Evolutionary conservation across 2,888 invertebrate species (phyloP), one percentile per base, ranked within the genome.

Genomic region (Polydrusus tereticollis): DNA sequence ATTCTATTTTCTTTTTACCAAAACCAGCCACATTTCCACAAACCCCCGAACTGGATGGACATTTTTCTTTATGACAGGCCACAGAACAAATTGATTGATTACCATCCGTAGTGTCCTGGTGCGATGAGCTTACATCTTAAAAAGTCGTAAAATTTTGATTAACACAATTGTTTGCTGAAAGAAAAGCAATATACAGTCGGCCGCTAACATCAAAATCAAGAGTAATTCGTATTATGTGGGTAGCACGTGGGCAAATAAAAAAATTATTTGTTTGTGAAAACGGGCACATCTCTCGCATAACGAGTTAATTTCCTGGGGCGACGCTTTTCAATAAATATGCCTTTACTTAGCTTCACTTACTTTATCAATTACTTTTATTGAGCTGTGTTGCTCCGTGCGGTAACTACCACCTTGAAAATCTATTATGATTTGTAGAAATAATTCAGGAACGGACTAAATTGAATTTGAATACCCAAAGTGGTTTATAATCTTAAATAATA

Each of bases 201-300:
- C 21, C 29, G 29, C 16, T 6, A 55, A 29, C 26, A 52, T 29
- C 12, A 14, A 52, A 29, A 52, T 29, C 29, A 16, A 58, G 20
- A n/a, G 7, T 41, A n/a, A 21, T n/a, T 38, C 20, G n/a, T n/a
- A 47, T 38, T 38, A 14, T 4, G 38, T 14, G 58, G 20, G 38
- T 20, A 58, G 58, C 21, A 41, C 41, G 41, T 58, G 36, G 41
- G 18, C 18, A n/a, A 41, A 58, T 38, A 58, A 18, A 58, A 29
- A 41, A 58, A 58, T 63, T 50, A 63, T 63, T 63, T 50, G 47
- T 63, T 63, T 63, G 47, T 64, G 64, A 41, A 55, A 64, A 64
- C 52, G 23, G 41, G 18, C 8, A 18, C 45, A 21, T 26, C 50
- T 33, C 50, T 64, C 38, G 36, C 20, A 21, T 63, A 64, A 55